Evolutionary conservation across 2,797 vertebrate genomes (phyloP).

Genomic region (Arnoldichthys spilopterus): DNA sequence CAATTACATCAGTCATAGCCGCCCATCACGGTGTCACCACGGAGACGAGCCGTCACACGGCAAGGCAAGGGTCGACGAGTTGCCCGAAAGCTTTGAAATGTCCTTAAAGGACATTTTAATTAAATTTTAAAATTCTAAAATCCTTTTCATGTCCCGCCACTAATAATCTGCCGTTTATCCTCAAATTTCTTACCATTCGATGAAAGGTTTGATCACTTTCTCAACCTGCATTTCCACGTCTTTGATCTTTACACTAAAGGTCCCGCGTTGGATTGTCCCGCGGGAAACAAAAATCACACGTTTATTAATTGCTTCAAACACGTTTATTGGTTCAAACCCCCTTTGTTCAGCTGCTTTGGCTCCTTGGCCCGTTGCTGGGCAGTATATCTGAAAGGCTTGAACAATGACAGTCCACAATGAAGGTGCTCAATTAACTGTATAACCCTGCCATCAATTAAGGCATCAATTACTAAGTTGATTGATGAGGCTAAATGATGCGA

Average conservation of each 20-base stretch:
- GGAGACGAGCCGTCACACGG: slow-evolving; percentile 37
- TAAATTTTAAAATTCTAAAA: slow-evolving; percentile 22
- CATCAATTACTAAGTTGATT: slow-evolving; percentile 95
- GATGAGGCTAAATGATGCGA: slow-evolving; percentile 92
- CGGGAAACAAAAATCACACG: slow-evolving; percentile 19
- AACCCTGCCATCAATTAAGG: slow-evolving; percentile 87
- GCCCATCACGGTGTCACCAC: slow-evolving; percentile 48
- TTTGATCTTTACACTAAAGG: slow-evolving; percentile 6
- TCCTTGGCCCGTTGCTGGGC: slow-evolving; percentile 53
- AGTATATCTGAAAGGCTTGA: slow-evolving; percentile 73
- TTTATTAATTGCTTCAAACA: slow-evolving; percentile 34
- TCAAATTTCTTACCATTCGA: neutral
- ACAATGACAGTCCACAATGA: slow-evolving; percentile 84
- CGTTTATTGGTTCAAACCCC: slow-evolving; percentile 35
- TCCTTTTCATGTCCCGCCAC: neutral
- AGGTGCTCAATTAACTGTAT: slow-evolving; percentile 95
- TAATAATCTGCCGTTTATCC: neutral
- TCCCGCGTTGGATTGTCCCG: slow-evolving; percentile 2
- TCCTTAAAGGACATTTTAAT: neutral
- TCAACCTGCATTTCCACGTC: neutral
- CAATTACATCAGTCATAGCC: slow-evolving; percentile 71
- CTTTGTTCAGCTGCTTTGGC: slow-evolving; percentile 48
- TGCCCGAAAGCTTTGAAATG: slow-evolving; percentile 4
- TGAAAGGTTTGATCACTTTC: neutral
- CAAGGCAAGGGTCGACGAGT: slow-evolving; percentile 10